Percentiles rank a stretch among this genome's conserved stretches.
Evolutionary conservation across 2,113 vertebrate genomes (phyloP).

Genomic region (Craseonycteris thonglongyai): DNA sequence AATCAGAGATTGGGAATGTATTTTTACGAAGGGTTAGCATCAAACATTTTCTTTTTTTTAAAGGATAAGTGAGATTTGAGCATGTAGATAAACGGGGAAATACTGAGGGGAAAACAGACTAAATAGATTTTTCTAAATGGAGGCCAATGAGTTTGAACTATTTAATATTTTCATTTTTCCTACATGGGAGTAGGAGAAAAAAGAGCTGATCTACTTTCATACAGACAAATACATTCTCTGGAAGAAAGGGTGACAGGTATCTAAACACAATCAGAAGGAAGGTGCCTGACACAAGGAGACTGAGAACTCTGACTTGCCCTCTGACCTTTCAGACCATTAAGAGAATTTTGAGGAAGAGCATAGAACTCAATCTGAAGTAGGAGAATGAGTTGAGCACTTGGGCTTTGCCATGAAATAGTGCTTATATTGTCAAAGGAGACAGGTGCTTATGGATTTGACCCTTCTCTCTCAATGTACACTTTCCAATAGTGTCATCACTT

Average conservation of each 20-base stretch:
- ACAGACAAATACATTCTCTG: background rate
- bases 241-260: background rate
- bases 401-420: background rate
- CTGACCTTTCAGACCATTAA: background rate
- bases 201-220: background rate
- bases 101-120: background rate
- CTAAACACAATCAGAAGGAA: background rate
- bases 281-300: background rate
- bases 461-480: background rate
- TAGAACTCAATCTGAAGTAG: background rate
- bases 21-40: background rate
- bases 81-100: background rate
- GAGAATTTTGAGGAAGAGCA: background rate
- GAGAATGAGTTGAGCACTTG: background rate
- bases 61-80: background rate
- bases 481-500: background rate
- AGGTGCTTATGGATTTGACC: background rate
- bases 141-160: background rate
- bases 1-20: background rate
- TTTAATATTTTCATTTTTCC: background rate
- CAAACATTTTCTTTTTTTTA: background rate
- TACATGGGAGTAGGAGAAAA: background rate
- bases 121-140: background rate
- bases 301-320: background rate
- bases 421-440: background rate